These are phyloP conservation scores for Leptosomus discolor DNA, from an alignment of 2,113 vertebrate genomes.

Conservation along the genomic window DNA sequence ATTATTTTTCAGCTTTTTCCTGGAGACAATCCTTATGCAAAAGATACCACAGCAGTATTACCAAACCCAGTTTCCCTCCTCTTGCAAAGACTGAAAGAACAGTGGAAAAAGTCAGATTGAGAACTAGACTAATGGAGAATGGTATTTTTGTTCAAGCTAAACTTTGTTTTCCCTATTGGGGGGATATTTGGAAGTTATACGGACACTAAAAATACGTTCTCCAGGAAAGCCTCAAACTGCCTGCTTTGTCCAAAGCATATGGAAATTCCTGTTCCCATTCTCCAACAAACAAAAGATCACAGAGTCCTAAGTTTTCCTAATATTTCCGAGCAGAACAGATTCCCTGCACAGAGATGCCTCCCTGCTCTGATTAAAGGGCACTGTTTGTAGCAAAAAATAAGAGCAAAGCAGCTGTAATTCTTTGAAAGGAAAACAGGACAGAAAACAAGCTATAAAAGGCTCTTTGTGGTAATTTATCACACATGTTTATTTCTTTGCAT, in stretches of 20 bases:
- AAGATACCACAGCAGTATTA: background rate
- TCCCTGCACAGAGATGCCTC: background rate
- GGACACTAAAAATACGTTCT: background rate
- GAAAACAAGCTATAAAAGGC: conserved; percentile 65
- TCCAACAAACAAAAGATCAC: conserved; percentile 5
- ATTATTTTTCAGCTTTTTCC: background rate
- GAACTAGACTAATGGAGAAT: background rate
- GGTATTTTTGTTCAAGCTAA: background rate
- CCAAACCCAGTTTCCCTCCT: background rate
- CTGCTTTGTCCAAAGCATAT: background rate
- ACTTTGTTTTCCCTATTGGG: background rate
- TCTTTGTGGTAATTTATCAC: conserved; percentile 66
- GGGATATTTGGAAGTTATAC: background rate
- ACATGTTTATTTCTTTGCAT: conserved; percentile 60
- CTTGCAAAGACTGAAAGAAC: background rate
- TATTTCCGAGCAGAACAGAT: background rate
- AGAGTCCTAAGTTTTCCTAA: background rate
- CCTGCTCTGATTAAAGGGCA: background rate
- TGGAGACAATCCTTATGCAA: background rate
- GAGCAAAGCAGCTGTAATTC: conserved; percentile 51
- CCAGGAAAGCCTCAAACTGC: conserved; percentile 1
- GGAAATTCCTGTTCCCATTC: background rate
- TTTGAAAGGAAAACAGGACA: conserved; percentile 58
- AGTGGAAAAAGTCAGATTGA: background rate
- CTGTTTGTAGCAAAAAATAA: conserved; percentile 12